Evolutionary conservation across 2,113 vertebrate genomes (phyloP).

Genomic region (Tetrax tetrax): DNA sequence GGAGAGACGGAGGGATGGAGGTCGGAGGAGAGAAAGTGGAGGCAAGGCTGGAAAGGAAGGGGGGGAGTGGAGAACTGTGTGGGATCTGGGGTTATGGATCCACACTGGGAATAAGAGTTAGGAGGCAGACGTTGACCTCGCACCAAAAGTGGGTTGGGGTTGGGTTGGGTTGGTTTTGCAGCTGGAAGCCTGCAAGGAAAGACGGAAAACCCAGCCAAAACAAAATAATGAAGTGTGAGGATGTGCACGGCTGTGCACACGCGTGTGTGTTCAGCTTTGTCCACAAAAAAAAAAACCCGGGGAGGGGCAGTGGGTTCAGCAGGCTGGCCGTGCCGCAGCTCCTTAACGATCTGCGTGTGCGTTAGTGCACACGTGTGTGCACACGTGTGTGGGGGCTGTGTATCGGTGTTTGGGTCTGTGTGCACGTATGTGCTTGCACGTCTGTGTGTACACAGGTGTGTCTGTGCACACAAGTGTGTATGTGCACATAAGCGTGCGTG

Average conservation of each 20-base stretch:
- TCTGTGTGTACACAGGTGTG: too few species aligned
- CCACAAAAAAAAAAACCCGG: neutral
- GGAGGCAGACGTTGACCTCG: accelerated
- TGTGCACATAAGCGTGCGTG: neutral
- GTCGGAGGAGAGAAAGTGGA: neutral
- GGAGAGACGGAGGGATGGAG: neutral
- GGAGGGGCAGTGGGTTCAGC: neutral
- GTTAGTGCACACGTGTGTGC: too few species aligned
- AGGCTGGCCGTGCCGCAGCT: neutral
- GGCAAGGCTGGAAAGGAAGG: neutral
- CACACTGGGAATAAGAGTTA: neutral
- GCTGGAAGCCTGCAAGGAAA: neutral
- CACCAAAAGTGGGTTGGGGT: neutral
- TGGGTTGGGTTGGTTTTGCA: neutral
- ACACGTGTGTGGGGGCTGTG: accelerated
- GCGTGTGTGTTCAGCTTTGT: neutral
- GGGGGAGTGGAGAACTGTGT: accelerated
- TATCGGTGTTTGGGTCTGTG: neutral
- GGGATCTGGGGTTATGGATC: neutral
- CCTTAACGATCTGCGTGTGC: accelerated
- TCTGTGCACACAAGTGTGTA: neutral
- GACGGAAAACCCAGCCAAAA: neutral
- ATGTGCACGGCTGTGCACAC: accelerated
- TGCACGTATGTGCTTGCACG: accelerated
- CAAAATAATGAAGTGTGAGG: accelerated